Base-by-base conservation (phyloP, 2,797 vertebrate species). In the Chiroxiphia lanceolata region DNA sequence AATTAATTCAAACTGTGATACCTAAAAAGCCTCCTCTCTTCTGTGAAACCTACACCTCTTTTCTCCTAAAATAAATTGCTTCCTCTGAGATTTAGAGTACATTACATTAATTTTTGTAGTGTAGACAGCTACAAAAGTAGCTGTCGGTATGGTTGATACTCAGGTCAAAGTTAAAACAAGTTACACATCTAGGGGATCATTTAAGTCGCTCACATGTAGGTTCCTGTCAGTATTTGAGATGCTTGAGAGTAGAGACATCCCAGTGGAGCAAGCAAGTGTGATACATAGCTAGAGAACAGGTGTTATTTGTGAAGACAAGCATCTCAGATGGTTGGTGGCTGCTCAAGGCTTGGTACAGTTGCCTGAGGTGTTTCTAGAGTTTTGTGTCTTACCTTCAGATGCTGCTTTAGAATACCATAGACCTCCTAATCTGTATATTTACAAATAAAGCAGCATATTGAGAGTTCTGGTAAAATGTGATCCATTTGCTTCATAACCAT, bases 371-470 rank as follows among this genome's bases (percentile, higher is more conserved):
- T 47, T 51, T 75, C 15, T 20, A 48, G 20, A 18, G 8, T 44
- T 63, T 61, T 64, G 25, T 69, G 13, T 42, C 27, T 86, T 64
- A 85, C 13, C 19, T 77, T 85, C 54, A 65, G 18, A 26, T 27
- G 2, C 3, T 89, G 12, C 5, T 78, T 81, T 71, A 40, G 40
- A 60, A 56, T 33, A 34, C 13, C 10, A 17, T 3, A 48, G 19
- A 17, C 4, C 15, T 72, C 21, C n/a, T 53, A 36, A 27, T 29
- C 18, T 3, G 5, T 33, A 60, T 79, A 45, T 22, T 21, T 56
- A 42, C 6, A 45, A 69, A 31, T 44, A 45, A 6, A 23, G 0
- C 9, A 67, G 1, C 2, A 6, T 13, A 22, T 6, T 33, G 17
- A 3, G 4, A 0, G 1, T 64, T 79, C 34, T 53, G 4, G 21